phyloP scores from a whole-genome alignment of 2,113 vertebrate species.

The Empidonax traillii region DNA sequence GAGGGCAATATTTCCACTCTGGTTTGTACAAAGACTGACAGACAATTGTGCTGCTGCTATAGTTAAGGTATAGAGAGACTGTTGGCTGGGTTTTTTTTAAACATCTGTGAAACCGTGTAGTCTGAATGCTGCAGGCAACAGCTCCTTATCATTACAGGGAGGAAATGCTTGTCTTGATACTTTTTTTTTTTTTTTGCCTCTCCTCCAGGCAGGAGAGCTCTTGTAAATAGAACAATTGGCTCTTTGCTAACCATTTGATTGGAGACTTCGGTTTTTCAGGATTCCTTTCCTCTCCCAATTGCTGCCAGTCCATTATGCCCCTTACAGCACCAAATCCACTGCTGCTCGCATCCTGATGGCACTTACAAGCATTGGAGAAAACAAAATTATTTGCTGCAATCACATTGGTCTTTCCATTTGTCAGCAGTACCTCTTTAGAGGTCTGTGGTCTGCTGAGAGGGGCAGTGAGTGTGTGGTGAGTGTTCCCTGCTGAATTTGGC shows the following conservation, averaged over 20 bases:
- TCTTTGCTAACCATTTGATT: conserved; percentile 64
- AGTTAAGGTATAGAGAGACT: conserved; percentile 45
- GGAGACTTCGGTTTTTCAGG: conserved; percentile 39
- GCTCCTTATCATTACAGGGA: conserved; percentile 72
- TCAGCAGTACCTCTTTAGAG: background rate
- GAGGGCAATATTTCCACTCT: conserved; percentile 25
- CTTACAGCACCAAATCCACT: background rate
- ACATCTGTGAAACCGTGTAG: conserved; percentile 68
- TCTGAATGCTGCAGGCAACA: conserved; percentile 70
- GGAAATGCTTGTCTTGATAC: conserved; percentile 70
- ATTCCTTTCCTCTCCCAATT: conserved; percentile 26
- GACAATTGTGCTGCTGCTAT: conserved; percentile 46
- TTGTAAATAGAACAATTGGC: conserved; percentile 72
- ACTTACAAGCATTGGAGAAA: background rate
- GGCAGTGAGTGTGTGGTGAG: background rate
- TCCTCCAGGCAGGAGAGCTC: conserved; percentile 68
- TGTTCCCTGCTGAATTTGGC: background rate
- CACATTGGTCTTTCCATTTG: background rate
- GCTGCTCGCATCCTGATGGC: background rate
- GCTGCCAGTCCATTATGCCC: conserved; percentile 12
- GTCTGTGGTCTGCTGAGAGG: background rate
- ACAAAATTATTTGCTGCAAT: background rate
- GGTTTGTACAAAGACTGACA: conserved; percentile 52
- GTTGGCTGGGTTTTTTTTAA: background rate
- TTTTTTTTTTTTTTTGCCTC: conserved; percentile 8